phyloP scores from a whole-genome alignment of 2,113 vertebrate genomes.

The Hirundichthys speculiger region DNA sequence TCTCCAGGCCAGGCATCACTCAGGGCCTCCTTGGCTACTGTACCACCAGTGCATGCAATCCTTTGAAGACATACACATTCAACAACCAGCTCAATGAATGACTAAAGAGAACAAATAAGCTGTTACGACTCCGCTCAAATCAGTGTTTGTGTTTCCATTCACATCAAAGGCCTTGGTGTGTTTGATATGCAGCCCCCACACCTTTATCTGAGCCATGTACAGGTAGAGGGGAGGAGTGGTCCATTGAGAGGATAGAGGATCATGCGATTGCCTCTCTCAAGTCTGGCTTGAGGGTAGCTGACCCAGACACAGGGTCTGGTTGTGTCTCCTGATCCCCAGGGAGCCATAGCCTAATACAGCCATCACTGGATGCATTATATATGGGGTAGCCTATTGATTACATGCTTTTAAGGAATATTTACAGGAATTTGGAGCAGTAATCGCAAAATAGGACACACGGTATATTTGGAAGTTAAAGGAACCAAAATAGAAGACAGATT shows the following conservation, averaged over 20 bases:
- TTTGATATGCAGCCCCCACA: constrained; percentile 85
- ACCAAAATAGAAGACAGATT: no score
- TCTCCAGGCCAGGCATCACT: constrained; percentile 62
- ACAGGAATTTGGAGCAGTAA: constrained; percentile 6
- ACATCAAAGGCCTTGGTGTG: constrained; percentile 82
- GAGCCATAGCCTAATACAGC: constrained; percentile 58
- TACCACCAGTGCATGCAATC: constrained; percentile 67
- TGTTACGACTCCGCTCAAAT: constrained; percentile 83
- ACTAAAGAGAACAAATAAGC: constrained; percentile 88
- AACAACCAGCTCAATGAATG: constrained; percentile 82
- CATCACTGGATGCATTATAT: constrained; percentile 59
- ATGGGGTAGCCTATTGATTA: constrained; percentile 58
- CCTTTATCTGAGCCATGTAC: constrained; percentile 77
- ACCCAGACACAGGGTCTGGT: constrained; percentile 76
- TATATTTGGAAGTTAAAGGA: constrained; percentile 8
- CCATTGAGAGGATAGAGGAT: constrained; percentile 69
- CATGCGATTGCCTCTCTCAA: constrained; percentile 66
- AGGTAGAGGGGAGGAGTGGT: constrained; percentile 82
- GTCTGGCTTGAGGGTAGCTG: constrained; percentile 75
- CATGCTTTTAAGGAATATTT: constrained; percentile 42
- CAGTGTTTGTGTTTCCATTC: constrained; percentile 83
- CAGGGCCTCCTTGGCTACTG: constrained; percentile 79
- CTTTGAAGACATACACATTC: constrained; percentile 85
- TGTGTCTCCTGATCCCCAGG: constrained; percentile 73
- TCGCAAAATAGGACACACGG: constrained; percentile 6